These are phyloP conservation scores for Platynereis dumerilii DNA, from an alignment of 2,888 invertebrate species.

Conservation along the genomic window DNA sequence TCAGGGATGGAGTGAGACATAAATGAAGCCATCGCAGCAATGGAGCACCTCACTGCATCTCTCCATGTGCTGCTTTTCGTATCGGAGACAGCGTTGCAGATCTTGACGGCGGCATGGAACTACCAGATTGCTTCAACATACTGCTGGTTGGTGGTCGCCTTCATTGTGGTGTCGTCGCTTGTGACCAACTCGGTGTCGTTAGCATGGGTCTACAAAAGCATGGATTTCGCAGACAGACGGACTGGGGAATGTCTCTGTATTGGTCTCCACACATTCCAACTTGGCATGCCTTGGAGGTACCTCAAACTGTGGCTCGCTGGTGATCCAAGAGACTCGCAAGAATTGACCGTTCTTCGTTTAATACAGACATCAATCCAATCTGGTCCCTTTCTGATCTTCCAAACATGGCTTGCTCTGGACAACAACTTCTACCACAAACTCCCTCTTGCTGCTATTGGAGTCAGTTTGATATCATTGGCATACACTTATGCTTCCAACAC, in stretches of 20 bases:
- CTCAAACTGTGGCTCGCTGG: neutral
- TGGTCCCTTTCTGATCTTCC: conserved; percentile 3
- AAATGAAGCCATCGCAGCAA: too few species aligned
- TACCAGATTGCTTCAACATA: too few species aligned
- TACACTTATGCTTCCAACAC: neutral
- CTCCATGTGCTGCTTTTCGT: too few species aligned
- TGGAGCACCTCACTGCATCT: too few species aligned
- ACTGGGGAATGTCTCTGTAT: neutral
- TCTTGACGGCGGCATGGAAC: too few species aligned
- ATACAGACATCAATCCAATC: conserved; percentile 7
- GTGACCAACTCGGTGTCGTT: neutral
- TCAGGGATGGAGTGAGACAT: too few species aligned
- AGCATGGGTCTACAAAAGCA: conserved; percentile 4
- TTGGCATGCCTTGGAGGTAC: neutral
- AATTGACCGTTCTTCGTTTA: neutral
- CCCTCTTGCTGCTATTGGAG: neutral
- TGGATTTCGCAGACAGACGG: neutral
- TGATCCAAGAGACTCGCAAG: neutral
- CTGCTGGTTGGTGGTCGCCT: neutral
- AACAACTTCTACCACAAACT: neutral
- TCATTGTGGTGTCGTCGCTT: neutral
- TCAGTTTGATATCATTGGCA: neutral
- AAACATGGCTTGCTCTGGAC: neutral
- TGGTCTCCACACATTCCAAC: neutral
- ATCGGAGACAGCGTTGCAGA: too few species aligned